A percentile compares a stretch with the other conserved stretches of the same genome.
These are phyloP conservation scores for Ciconia boyciana DNA, from an alignment of 2,113 vertebrate species.

Conservation along the genomic window DNA sequence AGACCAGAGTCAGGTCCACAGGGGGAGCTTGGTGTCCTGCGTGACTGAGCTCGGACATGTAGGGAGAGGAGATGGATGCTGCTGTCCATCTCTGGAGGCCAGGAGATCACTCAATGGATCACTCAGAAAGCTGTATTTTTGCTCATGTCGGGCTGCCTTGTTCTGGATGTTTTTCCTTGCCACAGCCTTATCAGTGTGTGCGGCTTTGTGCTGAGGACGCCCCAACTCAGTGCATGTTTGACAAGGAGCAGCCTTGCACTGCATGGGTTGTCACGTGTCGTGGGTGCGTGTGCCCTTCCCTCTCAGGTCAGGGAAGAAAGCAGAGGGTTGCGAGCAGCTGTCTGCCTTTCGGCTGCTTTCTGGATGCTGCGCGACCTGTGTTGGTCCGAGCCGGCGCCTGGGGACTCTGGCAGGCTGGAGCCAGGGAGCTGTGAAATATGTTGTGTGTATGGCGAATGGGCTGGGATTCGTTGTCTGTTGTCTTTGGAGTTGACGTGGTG, in stretches of 20 bases:
- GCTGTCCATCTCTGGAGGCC: neutral
- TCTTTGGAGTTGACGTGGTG: neutral
- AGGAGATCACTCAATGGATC: neutral
- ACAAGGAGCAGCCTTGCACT: neutral
- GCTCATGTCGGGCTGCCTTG: neutral
- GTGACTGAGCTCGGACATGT: neutral
- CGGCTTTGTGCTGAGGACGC: neutral
- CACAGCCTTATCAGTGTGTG: too few species aligned
- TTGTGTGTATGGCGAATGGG: fast-evolving
- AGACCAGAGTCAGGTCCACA: neutral
- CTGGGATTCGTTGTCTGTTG: neutral
- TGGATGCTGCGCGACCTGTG: neutral
- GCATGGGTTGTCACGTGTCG: fast-evolving
- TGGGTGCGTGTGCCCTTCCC: fast-evolving
- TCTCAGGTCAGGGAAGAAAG: neutral
- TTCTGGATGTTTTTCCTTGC: neutral
- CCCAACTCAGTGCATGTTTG: neutral
- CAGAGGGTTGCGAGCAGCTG: neutral
- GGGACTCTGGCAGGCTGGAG: neutral
- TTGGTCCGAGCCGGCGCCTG: neutral
- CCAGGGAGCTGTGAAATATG: neutral
- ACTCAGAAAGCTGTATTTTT: neutral
- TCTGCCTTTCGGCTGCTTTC: neutral
- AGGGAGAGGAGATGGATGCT: neutral
- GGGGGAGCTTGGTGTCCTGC: neutral